Percentiles rank a stretch among this genome's conserved stretches.
Conservation (phyloP, 2,888 invertebrate species). For the Apantesis nais region DNA sequence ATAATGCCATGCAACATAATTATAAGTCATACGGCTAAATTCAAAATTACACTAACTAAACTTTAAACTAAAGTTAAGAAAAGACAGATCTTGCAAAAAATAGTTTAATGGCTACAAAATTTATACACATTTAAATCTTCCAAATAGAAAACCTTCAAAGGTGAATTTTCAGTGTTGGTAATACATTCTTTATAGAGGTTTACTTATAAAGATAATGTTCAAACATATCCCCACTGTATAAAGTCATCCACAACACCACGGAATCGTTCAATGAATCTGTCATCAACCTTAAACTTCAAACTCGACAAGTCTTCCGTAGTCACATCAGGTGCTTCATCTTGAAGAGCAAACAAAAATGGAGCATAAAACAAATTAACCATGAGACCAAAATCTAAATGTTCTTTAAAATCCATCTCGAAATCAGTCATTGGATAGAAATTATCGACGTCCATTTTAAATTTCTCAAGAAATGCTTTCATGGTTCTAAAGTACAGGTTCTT, state of each 20-base stretch:
- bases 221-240: conserved; percentile 53
- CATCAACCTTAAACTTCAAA: conserved; percentile 45
- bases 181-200: too few species aligned
- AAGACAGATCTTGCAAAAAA: not conserved
- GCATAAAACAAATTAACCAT: conserved; percentile 52
- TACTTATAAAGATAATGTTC: too few species aligned
- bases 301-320: conserved; percentile 32
- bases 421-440: conserved; percentile 51
- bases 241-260: conserved; percentile 57
- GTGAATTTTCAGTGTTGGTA: too few species aligned
- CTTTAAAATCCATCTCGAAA: conserved; percentile 56
- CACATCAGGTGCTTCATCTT: conserved; percentile 54
- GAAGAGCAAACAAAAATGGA: conserved; percentile 55
- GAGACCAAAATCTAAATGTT: conserved; percentile 60
- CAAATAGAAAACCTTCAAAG: not conserved
- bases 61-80: not conserved
- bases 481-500: conserved; percentile 58
- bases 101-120: not conserved
- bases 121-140: not conserved
- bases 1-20: too few species aligned
- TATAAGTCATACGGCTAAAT: too few species aligned
- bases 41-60: too few species aligned
- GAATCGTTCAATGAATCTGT: conserved; percentile 46
- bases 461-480: conserved; percentile 50
- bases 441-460: conserved; percentile 55